phyloP scores from a whole-genome alignment of 53 echinoderm and acorn worm genomes.

The Henricia sp. region DNA sequence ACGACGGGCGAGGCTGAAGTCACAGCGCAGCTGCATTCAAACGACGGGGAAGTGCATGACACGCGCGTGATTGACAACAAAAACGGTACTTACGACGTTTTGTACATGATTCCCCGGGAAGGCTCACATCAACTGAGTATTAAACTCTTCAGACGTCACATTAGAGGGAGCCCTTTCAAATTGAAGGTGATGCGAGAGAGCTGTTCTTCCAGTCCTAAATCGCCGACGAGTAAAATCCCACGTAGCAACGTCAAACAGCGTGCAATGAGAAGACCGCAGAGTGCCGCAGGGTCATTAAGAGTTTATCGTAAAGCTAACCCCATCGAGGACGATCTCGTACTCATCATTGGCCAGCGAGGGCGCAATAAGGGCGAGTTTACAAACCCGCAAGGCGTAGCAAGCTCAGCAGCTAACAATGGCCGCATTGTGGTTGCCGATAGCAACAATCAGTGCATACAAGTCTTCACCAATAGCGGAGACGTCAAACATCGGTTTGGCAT shows the following conservation, averaged over 20 bases:
- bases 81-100: slow-evolving; percentile 94
- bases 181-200: slow-evolving; percentile 84
- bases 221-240: slow-evolving; percentile 90
- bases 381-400: slow-evolving; percentile 90
- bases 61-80: slow-evolving; percentile 79
- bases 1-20: slow-evolving; percentile 82
- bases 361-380: slow-evolving; percentile 98
- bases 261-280: slow-evolving; percentile 91
- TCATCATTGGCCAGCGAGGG: slow-evolving; percentile 84
- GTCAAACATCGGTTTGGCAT: slow-evolving; percentile 88
- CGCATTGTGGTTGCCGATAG: slow-evolving; percentile 94
- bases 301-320: slow-evolving; percentile 89
- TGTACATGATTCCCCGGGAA: slow-evolving; percentile 78
- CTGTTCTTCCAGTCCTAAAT: slow-evolving; percentile 74
- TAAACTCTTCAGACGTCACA: slow-evolving; percentile 90
- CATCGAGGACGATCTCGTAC: slow-evolving; percentile 94
- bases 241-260: slow-evolving; percentile 88
- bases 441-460: slow-evolving; percentile 96
- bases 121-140: slow-evolving; percentile 83
- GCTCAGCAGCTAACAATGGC: slow-evolving; percentile 66
- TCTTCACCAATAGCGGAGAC: slow-evolving; percentile 81
- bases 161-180: slow-evolving; percentile 94
- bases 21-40: slow-evolving; percentile 78
- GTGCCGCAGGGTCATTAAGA: slow-evolving; percentile 85
- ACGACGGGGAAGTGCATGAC: slow-evolving; percentile 72